Base-by-base conservation (phyloP, 2,888 invertebrate species). In the Lysandra bellargus region DNA sequence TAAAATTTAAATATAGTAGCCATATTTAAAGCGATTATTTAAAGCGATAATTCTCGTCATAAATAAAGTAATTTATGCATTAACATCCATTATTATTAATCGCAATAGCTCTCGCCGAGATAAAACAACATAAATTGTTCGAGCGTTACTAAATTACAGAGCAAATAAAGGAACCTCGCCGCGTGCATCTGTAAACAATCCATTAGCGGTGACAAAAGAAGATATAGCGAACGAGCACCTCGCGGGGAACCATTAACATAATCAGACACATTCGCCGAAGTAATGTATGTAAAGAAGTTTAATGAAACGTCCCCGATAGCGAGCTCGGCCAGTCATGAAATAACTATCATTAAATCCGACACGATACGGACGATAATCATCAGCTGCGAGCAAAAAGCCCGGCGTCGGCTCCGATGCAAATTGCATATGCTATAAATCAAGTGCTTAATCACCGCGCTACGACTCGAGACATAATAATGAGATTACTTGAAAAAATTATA, bases 281-380 rank as follows among this genome's bases (percentile, higher is more conserved):
- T 92, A 91, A 92, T 92, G 89, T 91, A 92, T 91, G 92, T 91
- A 90, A 91, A 92, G 89, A 88, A 89, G 90, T 93, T 92, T 93
- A 94, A 94, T 92, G 90, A 91, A 92, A 92, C 91, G 91, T 92
- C 91, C 89, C 90, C 89, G 87, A 88, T 88, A 89, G 91, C 90
- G 85, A 91, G 92, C 89, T 87, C 90, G 92, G 88, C 91, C 91
- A 91, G 90, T 92, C 92, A 91, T 92, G 91, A 92, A 93, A 93
- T 93, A 90, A 94, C 93, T 91, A 92, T 93, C 91, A 94, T 94
- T 94, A 94, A 90, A 88, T 85, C 89, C 91, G 91, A 93, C 93
- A 92, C 94, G 93, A 93, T 93, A 92, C 92, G 91, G 90, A 91
- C 91, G 92, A 93, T 94, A 93, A 93, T 93, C 90, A 93, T 92